Evolutionary conservation across 2,888 invertebrate species (phyloP).

Genomic region (Drosophila mettleri): DNA sequence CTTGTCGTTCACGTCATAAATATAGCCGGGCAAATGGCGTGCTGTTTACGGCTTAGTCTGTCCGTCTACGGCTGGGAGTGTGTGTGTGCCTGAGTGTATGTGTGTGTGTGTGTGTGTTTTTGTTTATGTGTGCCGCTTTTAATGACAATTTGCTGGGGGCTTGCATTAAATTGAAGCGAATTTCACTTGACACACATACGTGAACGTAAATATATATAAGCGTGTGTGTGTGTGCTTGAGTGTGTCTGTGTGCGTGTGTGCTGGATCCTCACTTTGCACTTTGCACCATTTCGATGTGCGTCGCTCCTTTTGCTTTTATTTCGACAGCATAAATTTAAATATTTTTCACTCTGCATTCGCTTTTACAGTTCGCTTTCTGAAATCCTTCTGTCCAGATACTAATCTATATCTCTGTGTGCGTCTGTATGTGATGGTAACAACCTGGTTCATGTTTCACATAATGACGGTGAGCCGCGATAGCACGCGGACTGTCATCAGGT

Average conservation of each 20-base stretch:
- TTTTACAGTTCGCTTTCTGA: constrained; percentile 46
- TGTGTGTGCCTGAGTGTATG: constrained; percentile 16
- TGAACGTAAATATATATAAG: background rate
- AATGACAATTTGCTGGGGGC: constrained; percentile 77
- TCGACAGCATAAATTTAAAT: constrained; percentile 73
- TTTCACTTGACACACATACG: constrained; percentile 70
- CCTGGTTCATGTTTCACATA: constrained; percentile 19
- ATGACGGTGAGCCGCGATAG: constrained; percentile 15
- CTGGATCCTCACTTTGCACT: constrained; percentile 22
- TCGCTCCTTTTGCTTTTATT: constrained; percentile 36
- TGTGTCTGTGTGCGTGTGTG: too few species aligned
- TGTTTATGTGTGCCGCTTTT: constrained; percentile 65
- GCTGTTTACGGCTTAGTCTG: constrained; percentile 66
- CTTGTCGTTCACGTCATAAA: constrained; percentile 81
- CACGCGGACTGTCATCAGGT: constrained; percentile 2
- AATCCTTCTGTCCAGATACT: constrained; percentile 34
- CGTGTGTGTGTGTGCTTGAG: background rate
- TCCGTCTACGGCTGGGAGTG: constrained; percentile 3
- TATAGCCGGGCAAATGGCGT: constrained; percentile 73
- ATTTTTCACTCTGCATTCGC: constrained; percentile 59
- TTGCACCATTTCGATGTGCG: constrained; percentile 26
- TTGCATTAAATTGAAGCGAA: constrained; percentile 75
- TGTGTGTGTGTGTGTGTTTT: constrained; percentile 23
- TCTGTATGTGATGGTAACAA: constrained; percentile 15
- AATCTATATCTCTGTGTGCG: constrained; percentile 14